These are phyloP conservation scores for Mesocricetus auratus DNA, from an alignment of 2,113 vertebrate genomes.

Conservation along the genomic window DNA sequence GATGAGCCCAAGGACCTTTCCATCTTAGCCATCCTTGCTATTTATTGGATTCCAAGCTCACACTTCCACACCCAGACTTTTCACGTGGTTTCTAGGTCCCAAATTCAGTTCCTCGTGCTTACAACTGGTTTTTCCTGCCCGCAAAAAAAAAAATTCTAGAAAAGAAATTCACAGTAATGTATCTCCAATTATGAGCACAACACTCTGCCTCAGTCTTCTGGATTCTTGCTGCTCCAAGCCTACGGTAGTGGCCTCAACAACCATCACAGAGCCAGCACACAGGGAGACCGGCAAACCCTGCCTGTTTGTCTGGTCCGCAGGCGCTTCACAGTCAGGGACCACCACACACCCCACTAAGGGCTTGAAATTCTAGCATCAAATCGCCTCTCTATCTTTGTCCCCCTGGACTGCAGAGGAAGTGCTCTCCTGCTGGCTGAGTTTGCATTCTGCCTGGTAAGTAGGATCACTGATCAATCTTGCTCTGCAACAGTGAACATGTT, in stretches of 20 bases:
- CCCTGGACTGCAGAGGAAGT: background rate
- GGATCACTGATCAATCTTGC: background rate
- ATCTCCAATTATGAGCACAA: background rate
- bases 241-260: fast-evolving
- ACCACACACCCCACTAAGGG: fast-evolving
- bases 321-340: background rate
- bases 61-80: background rate
- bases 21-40: background rate
- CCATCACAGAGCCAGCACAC: no score
- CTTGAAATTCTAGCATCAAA: background rate
- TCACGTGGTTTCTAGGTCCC: background rate
- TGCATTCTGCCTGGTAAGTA: background rate
- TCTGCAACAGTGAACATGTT: background rate
- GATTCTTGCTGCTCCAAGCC: background rate
- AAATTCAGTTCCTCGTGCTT: no score
- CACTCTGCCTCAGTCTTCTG: background rate
- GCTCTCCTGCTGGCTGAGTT: background rate
- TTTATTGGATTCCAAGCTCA: background rate
- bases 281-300: background rate
- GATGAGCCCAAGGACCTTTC: no score
- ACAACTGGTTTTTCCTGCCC: background rate
- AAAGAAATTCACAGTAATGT: background rate
- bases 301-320: fast-evolving
- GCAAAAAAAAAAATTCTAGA: background rate
- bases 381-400: background rate